These are phyloP conservation scores for Pemphredon lugubris DNA, from an alignment of 2,888 invertebrate species.

Conservation along the genomic window DNA sequence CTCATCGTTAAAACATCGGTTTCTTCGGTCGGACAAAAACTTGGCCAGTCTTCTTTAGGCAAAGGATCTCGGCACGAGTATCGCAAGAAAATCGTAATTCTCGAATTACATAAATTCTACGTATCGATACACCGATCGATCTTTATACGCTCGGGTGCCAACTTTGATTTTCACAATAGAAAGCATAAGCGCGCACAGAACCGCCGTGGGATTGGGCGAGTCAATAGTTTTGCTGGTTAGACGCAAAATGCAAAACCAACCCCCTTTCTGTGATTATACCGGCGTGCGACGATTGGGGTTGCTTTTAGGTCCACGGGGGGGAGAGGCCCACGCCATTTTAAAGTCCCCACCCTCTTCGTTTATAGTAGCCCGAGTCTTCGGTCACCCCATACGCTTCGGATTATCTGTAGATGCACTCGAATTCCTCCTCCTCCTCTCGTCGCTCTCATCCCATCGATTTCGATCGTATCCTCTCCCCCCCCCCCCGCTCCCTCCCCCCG, in stretches of 20 bases:
- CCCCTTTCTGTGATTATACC: conserved; percentile 76
- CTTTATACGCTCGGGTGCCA: no score
- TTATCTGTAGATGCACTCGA: conserved; percentile 64
- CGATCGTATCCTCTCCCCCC: conserved; percentile 9
- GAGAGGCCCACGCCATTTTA: conserved; percentile 74
- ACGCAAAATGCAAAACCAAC: conserved; percentile 75
- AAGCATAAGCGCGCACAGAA: no score
- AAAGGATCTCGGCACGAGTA: no score
- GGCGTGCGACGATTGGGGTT: conserved; percentile 73
- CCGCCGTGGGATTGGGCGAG: no score
- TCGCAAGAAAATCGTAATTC: no score
- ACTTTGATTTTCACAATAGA: no score
- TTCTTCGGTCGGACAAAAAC: no score
- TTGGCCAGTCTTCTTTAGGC: no score
- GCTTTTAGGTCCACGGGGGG: conserved; percentile 60
- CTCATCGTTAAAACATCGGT: no score
- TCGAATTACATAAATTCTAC: no score
- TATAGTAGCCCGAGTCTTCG: conserved; percentile 36
- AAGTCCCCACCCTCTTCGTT: conserved; percentile 70
- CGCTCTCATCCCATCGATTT: conserved; percentile 11
- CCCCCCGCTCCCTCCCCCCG: not conserved
- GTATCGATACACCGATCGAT: no score
- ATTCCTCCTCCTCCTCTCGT: conserved; percentile 48
- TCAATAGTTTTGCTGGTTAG: no score
- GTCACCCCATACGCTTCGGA: conserved; percentile 56